Percentiles rank a stretch among this genome's conserved stretches.
phyloP scores from a whole-genome alignment of 30 jellyfish, hydroid and myxozoan species.

The Turritopsis rubra region DNA sequence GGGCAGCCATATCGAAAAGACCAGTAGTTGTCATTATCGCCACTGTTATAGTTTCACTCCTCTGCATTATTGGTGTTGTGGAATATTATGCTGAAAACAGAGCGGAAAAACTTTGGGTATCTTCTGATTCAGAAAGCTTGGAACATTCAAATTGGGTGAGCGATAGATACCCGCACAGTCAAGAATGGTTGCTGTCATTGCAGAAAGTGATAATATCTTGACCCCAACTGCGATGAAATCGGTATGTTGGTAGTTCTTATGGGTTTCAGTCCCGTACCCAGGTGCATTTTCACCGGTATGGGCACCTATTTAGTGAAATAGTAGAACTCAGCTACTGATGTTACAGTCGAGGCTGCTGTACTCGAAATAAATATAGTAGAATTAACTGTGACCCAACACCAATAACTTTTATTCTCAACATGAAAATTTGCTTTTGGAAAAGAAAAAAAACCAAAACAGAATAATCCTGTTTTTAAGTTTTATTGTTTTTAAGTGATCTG shows the following conservation, averaged over 20 bases:
- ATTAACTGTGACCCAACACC: too few relatives aligned
- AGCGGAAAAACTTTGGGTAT: conserved; percentile 13
- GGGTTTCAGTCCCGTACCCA: too few relatives aligned
- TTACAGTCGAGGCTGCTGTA: too few relatives aligned
- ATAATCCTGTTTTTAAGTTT: too few relatives aligned
- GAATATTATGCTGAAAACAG: conserved; percentile 22
- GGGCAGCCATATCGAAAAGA: background rate
- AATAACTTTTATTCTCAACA: too few relatives aligned
- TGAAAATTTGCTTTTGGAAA: too few relatives aligned
- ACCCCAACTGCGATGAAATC: background rate
- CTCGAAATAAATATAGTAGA: too few relatives aligned
- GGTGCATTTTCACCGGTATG: too few relatives aligned
- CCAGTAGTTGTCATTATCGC: background rate
- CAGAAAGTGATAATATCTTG: conserved; percentile 2
- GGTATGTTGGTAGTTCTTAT: background rate
- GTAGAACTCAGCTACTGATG: too few relatives aligned
- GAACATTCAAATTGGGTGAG: conserved; percentile 6
- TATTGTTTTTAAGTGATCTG: too few relatives aligned
- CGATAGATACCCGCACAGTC: conserved; percentile 18
- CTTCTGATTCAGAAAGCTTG: conserved; percentile 15
- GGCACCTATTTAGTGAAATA: too few relatives aligned
- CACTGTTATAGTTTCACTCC: background rate
- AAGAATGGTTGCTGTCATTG: conserved; percentile 5
- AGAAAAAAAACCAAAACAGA: too few relatives aligned
- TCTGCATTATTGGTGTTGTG: background rate